Base-by-base conservation (phyloP, 2,888 invertebrate species). In the Sialis fuliginosa region DNA sequence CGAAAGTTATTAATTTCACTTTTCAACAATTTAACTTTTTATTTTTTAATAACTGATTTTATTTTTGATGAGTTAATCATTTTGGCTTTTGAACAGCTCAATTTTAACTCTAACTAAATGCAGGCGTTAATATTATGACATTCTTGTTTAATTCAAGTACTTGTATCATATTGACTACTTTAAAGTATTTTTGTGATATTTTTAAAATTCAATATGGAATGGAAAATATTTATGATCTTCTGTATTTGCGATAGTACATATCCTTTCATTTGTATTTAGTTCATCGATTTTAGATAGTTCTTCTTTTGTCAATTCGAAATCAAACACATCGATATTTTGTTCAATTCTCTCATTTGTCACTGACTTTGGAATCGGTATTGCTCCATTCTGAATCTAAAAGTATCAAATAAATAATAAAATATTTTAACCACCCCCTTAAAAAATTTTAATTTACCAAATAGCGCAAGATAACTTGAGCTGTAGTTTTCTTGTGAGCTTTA, bases 381-480 rank as follows among this genome's bases (percentile, higher is more conserved):
- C 56, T 3, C 68, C 70, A 48, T 70, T 61, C 39, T 75, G 70
- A 12, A 75, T 56, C 43, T 22, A 22, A 4, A 58, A 22, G 22
- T 22, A 22, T 4, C 22, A 22, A 22, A 22, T 22, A 22, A 22
- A 22, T 22, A 22, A 2, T 22, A 22, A 22, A 22, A 22, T 2
- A 22, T 22, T 4, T 22, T 22, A 22, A 22, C 4, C 22, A 4
- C 22, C 4, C 22, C 22, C 22, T 22, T 22, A 22, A 22, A 22
- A 22, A 2, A 2, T 22, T 22, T 22, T 22, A 22, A 22, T 4
- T 22, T 22, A 22, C 40, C 58, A 61, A 54, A 50, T 61, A 78
- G 62, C 79, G 72, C 44, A 83, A 67, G 9, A 81, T 66, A 6
- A 82, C 68, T 60, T 83, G 82, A 0, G 80, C 75, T 0, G 72